These are phyloP conservation scores for Sebastes nivosus DNA, from an alignment of 2,797 vertebrate genomes.

Conservation along the genomic window DNA sequence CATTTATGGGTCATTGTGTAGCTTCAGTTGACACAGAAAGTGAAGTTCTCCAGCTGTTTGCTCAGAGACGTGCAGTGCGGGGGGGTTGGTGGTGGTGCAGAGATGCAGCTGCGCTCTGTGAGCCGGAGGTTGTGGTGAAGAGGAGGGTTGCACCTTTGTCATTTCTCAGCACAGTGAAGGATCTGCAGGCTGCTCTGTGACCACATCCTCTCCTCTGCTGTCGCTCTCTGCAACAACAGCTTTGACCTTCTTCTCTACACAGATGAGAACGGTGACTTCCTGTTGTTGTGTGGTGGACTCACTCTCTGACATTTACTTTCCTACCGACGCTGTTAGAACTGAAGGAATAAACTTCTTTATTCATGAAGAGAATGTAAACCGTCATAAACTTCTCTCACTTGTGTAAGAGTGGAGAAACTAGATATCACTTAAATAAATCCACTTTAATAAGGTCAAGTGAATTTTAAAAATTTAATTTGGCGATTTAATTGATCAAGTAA, in stretches of 20 bases:
- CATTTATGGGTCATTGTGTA: background rate
- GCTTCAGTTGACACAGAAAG: constrained; percentile 50
- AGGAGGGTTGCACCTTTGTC: constrained; percentile 13
- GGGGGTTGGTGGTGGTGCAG: background rate
- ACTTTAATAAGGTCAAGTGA: background rate
- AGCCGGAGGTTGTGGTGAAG: constrained; percentile 49
- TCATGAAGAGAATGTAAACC: background rate
- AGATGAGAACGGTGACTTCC: constrained; percentile 22
- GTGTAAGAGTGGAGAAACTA: background rate
- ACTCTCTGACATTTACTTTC: background rate
- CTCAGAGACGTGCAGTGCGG: constrained; percentile 2
- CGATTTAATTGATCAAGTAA: background rate
- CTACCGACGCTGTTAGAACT: background rate
- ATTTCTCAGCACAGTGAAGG: constrained; percentile 29
- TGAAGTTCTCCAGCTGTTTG: constrained; percentile 27
- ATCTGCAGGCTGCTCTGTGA: constrained; percentile 46
- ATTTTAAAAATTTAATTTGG: background rate
- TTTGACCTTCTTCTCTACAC: constrained; percentile 31
- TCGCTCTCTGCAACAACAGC: constrained; percentile 18
- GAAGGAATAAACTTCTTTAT: background rate
- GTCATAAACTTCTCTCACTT: background rate
- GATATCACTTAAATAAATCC: background rate
- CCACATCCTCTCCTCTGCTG: constrained; percentile 70
- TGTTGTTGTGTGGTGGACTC: constrained; percentile 7
- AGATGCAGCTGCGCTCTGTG: constrained; percentile 51